Conservation (phyloP, 2,113 vertebrate genomes). For the Podiceps cristatus region DNA sequence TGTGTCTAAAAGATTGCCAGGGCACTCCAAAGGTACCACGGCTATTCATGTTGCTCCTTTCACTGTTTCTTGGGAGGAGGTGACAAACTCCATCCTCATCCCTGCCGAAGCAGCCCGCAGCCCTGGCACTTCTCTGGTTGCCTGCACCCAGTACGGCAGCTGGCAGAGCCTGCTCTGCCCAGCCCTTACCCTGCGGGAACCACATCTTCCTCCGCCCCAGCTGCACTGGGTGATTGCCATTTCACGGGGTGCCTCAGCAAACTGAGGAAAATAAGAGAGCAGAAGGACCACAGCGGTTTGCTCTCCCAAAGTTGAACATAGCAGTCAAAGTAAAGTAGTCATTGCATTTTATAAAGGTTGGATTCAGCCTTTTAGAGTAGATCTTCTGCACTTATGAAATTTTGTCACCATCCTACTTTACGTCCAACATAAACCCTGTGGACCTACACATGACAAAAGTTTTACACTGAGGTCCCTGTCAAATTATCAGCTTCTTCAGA, state of each 20-base stretch:
- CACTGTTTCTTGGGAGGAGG: neutral
- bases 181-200: neutral
- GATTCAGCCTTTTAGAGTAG: neutral
- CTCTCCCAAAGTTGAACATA: neutral
- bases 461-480: neutral
- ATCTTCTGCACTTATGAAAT: neutral
- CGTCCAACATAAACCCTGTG: neutral
- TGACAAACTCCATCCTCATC: neutral
- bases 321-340: neutral
- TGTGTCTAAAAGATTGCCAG: neutral
- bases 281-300: neutral
- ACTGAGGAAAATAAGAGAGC: neutral
- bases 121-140: neutral
- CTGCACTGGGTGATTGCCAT: neutral
- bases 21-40: fast-evolving
- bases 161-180: neutral
- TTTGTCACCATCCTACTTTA: neutral
- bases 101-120: neutral
- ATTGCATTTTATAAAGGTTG: neutral
- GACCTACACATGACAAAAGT: neutral
- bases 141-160: fast-evolving
- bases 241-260: neutral
- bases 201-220: fast-evolving
- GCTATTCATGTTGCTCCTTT: neutral
- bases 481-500: neutral